phyloP scores from a whole-genome alignment of 2,797 vertebrate genomes.

The Propithecus perrieri region DNA sequence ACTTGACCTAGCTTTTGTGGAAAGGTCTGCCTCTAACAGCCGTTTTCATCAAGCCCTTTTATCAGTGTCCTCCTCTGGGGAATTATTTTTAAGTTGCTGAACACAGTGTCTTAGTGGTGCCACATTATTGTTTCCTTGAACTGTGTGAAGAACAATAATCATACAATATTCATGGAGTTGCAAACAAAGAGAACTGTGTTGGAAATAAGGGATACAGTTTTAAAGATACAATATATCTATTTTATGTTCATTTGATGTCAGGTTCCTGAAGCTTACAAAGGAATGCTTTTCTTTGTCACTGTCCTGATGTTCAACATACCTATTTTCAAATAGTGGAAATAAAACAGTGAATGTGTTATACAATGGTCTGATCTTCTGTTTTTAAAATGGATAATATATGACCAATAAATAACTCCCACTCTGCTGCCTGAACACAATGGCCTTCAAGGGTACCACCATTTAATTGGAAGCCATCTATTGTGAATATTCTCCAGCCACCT shows the following conservation, averaged over 20 bases:
- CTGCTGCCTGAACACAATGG: slow-evolving; percentile 12
- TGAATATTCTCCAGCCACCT: slow-evolving; percentile 2
- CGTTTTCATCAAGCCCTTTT: background rate
- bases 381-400: background rate
- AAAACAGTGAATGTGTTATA: background rate
- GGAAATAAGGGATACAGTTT: background rate
- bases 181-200: slow-evolving; percentile 1
- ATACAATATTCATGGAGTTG: slow-evolving; percentile 23
- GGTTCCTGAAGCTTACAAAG: background rate
- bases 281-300: slow-evolving; percentile 14
- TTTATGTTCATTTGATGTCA: background rate
- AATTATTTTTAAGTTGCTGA: background rate
- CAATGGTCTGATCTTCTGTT: background rate
- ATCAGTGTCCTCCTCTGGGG: background rate
- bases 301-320: background rate
- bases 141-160: background rate
- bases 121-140: background rate
- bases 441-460: slow-evolving; percentile 1
- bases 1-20: background rate
- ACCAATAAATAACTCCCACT: background rate
- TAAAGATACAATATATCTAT: background rate
- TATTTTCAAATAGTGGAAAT: slow-evolving; percentile 44
- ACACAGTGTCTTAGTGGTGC: background rate
- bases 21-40: background rate
- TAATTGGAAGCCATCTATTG: slow-evolving; percentile 51